Percentiles rank a stretch among this genome's conserved stretches.
phyloP scores from a whole-genome alignment of 2,888 invertebrate genomes.

The Xestia sexstrigata region DNA sequence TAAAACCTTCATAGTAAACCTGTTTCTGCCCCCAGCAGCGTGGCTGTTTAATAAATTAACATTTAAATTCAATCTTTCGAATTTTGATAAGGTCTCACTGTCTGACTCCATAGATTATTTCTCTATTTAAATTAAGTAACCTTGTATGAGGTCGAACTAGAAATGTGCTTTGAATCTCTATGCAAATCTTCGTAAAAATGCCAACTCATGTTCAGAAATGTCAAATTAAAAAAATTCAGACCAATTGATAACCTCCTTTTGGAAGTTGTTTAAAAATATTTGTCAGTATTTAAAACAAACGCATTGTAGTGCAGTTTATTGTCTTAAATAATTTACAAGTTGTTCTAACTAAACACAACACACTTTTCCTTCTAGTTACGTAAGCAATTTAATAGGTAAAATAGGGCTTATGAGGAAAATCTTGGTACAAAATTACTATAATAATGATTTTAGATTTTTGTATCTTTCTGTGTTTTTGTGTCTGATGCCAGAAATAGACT shows the following conservation, averaged over 20 bases:
- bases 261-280: too few species aligned
- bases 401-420: neutral
- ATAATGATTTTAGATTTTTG: neutral
- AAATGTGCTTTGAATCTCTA: neutral
- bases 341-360: neutral
- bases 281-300: constrained; percentile 12
- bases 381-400: constrained; percentile 1
- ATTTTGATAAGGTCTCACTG: neutral
- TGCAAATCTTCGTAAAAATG: neutral
- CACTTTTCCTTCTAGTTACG: constrained; percentile 5
- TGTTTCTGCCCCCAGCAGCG: neutral
- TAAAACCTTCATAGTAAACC: neutral
- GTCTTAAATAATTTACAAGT: neutral
- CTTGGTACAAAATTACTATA: neutral
- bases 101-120: neutral
- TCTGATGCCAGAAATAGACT: neutral
- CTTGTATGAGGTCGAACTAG: neutral
- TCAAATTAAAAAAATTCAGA: neutral
- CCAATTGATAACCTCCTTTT: too few species aligned
- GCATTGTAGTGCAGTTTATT: neutral
- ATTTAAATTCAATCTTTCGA: neutral
- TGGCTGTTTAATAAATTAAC: constrained; percentile 11
- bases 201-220: neutral
- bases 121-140: constrained; percentile 7
- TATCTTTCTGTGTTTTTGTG: constrained; percentile 5